Base-by-base conservation (phyloP, 2,797 vertebrate genomes). In the Knipowitschia caucasica region DNA sequence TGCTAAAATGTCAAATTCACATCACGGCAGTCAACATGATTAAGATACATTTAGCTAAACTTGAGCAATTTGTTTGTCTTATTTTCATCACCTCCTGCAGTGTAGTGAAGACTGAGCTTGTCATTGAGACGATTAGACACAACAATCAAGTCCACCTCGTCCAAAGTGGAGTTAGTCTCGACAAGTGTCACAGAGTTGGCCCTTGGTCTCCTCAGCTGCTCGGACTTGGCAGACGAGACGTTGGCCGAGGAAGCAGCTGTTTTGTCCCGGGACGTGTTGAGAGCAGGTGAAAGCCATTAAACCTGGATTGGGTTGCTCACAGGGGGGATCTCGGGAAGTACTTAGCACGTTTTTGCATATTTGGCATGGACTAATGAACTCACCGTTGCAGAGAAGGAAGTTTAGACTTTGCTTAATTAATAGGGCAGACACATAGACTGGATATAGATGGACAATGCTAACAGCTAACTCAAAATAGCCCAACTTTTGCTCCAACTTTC, bases 221-320 rank as follows among this genome's bases (percentile, higher is more conserved):
- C 38, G 53, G 35, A 31, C 43, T 47, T 30, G 34, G 56, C 44
- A 14, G 52, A n/a, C n/a, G n/a, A 62, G 30, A 44, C 1, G 42
- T 59, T 66, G 25, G 30, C 57, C 49, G 46, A 53, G 46, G 56
- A 56, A 69, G 63, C 26, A 33, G 68, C 47, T 73, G 64, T 66
- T 69, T 57, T 53, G 43, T n/a, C n/a, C 23, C 42, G 17, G 64
- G 27, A 53, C 53, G 53, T 49, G 25, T 52, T 61, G 54, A 20
- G 45, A 47, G 33, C 57, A 67, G 64, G 58, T 70, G 69, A 63
- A 56, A 50, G 43, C 53, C 25, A 63, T 26, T 54, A 38, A 35
- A 50, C 30, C 25, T 14, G n/a, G 47, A 50, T 36, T 35, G 7
- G 1, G 31, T 25, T 50, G 47, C 24, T 61, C 23, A 39, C 36